Evolutionary conservation across 2,888 invertebrate genomes (phyloP), one percentile per base, ranked within the genome.

Genomic region (Ophonus ardosiacus): DNA sequence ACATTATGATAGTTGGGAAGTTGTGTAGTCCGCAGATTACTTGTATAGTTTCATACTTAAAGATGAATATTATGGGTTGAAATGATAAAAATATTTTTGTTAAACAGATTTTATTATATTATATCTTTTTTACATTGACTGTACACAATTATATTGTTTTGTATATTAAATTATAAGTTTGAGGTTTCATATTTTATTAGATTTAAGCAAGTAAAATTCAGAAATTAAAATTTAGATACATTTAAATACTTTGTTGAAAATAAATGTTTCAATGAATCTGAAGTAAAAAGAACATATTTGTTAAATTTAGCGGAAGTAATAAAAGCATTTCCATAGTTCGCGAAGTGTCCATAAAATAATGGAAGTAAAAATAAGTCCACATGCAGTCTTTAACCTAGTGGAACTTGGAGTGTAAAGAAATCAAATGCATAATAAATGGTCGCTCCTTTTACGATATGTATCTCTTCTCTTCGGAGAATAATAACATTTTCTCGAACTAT

Each of bases 401-500:
- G 7, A 43, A 21, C 74, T 18, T 8, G 18, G 18, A 74, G 56
- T 18, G 51, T 21, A 51, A 74, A 74, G 74, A 74, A 74, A 74
- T 74, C 43, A 74, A 78, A 78, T 78, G 78, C 78, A 78, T 78
- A 57, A 78, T 78, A 78, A 78, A 78, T 78, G 78, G 78, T 59
- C 59, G 78, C 78, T 59, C 57, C 59, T 57, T 78, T 56, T 31
- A 57, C 78, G 78, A 78, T 78, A 78, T 78, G 59, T 78, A 78
- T 78, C 78, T 78, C 31, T 21, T 57, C 59, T 59, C 78, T 57
- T 31, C 78, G 56, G 78, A 78, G 78, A 78, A 78, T 78, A 78
- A 78, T 78, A 78, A 57, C 78, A 78, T 78, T 78, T 78, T 78
- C 59, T 56, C 78, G 78, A 78, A 78, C 78, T 78, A 78, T 78